A percentile compares a stretch with the other conserved stretches of the same genome.
phyloP scores from a whole-genome alignment of 1,140 invertebrate genomes.

The Heliconius melpomene region DNA sequence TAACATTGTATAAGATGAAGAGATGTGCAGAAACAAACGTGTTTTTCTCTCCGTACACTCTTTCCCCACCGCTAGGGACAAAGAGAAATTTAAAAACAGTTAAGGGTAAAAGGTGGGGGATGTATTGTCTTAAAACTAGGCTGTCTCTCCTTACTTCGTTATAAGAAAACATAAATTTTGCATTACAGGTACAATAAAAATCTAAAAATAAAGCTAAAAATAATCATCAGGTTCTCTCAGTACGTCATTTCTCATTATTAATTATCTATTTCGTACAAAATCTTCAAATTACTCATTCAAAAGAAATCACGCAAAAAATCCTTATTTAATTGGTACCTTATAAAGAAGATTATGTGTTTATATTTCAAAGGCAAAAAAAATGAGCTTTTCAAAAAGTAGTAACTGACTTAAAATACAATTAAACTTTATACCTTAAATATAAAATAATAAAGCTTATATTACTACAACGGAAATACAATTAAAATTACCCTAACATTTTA shows the following conservation, averaged over 20 bases:
- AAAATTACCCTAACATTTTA: conserved; percentile 5
- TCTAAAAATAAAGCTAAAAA: too few species aligned
- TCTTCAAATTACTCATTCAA: conserved; percentile 24
- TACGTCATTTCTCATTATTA: not conserved
- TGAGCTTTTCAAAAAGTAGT: not conserved
- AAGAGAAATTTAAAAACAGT: too few species aligned
- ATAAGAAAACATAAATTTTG: too few species aligned
- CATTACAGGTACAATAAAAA: too few species aligned
- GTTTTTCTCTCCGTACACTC: too few species aligned
- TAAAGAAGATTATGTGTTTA: conserved; percentile 32
- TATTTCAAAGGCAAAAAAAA: conserved; percentile 20
- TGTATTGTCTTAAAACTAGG: too few species aligned
- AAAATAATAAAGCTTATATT: not conserved
- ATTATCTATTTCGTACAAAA: not conserved
- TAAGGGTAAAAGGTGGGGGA: too few species aligned
- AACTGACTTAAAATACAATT: not conserved
- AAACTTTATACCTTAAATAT: not conserved
- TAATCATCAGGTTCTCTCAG: too few species aligned
- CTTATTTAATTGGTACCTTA: conserved; percentile 48
- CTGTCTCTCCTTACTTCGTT: too few species aligned
- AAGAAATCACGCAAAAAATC: conserved; percentile 41
- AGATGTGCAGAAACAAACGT: too few species aligned
- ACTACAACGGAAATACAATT: not conserved
- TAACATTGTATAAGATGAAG: too few species aligned
- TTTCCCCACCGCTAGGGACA: too few species aligned